Percentiles rank a stretch among this genome's conserved stretches.
Evolutionary conservation across 2,888 invertebrate species (phyloP).

Genomic region (Clunio marinus): DNA sequence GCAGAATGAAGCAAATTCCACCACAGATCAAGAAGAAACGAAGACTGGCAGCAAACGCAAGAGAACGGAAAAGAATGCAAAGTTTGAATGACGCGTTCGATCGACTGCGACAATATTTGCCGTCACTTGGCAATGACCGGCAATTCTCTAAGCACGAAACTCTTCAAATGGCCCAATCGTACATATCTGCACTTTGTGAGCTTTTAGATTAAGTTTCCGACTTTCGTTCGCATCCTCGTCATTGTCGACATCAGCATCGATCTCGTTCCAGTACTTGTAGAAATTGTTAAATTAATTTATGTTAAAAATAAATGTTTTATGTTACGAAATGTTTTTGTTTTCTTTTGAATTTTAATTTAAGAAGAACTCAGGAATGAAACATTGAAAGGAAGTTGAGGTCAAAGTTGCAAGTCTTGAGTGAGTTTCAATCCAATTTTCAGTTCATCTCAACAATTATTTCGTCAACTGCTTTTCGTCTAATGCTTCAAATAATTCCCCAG

Average conservation of each 20-base stretch:
- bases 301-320: neutral
- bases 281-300: constrained; percentile 6
- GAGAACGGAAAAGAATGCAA: constrained; percentile 89
- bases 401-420: neutral
- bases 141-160: constrained; percentile 95
- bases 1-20: constrained; percentile 65
- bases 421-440: constrained; percentile 8
- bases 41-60: constrained; percentile 85
- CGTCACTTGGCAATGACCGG: constrained; percentile 83
- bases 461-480: constrained; percentile 23
- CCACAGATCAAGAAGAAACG: constrained; percentile 76
- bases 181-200: constrained; percentile 86
- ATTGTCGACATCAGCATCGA: no score
- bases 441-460: constrained; percentile 24
- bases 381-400: neutral
- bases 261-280: no score
- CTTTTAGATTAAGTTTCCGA: constrained; percentile 62
- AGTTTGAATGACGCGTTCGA: constrained; percentile 93
- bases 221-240: no score
- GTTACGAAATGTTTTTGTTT: neutral
- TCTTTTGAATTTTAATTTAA: no score
- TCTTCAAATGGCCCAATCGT: constrained; percentile 94
- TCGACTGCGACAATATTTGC: constrained; percentile 82
- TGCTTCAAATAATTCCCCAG: constrained; percentile 4
- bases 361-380: no score